Conservation (phyloP, 1,140 invertebrate species). For the Coptotermes formosanus region DNA sequence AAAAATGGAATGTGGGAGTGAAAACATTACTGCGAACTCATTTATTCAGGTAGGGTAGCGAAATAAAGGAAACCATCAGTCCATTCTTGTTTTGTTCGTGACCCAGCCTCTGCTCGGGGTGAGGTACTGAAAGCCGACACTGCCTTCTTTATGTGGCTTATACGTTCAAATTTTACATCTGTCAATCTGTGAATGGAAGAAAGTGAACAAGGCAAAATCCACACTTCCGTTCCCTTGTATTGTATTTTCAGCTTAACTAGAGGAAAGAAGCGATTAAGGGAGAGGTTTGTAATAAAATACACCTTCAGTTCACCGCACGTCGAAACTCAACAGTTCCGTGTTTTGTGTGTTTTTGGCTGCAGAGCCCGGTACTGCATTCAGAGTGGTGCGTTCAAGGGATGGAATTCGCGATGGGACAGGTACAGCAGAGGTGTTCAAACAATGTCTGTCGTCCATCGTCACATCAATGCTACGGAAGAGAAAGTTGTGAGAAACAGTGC, state of each 20-base stretch:
- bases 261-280: conserved; percentile 5
- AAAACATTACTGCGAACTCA: not conserved
- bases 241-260: conserved; percentile 13
- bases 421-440: not conserved
- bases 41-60: not conserved
- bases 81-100: not conserved
- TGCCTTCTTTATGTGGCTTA: not conserved
- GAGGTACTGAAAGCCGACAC: not conserved
- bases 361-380: not conserved
- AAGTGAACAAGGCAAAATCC: conserved; percentile 17
- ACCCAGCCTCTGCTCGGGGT: not conserved
- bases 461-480: not conserved
- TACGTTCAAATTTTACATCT: not conserved
- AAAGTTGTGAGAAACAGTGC: not conserved
- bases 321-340: not conserved
- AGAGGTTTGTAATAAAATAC: not conserved
- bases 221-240: not conserved
- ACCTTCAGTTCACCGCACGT: not conserved
- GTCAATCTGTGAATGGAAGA: conserved; percentile 2
- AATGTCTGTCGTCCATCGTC: not conserved
- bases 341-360: too few relatives aligned
- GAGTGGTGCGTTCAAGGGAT: not conserved
- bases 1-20: not conserved
- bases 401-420: not conserved
- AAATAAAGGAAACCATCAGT: not conserved